Conservation (phyloP, 2,797 vertebrate species). For the Emydoidea blandingii region DNA sequence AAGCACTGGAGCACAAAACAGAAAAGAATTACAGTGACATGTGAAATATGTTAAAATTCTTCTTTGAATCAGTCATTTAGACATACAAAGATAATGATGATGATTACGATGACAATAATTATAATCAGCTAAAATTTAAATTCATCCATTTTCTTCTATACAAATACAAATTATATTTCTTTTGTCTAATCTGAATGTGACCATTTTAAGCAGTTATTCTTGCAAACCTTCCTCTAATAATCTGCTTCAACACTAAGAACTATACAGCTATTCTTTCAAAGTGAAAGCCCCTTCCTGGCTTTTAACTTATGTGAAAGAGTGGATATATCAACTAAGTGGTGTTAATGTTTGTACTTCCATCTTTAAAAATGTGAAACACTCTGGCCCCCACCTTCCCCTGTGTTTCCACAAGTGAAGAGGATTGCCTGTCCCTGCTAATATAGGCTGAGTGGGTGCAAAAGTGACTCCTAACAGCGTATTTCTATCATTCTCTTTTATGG, state of each 20-base stretch:
- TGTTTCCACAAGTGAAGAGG: background rate
- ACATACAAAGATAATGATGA: conserved; percentile 78
- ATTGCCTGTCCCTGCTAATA: background rate
- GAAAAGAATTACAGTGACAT: conserved; percentile 73
- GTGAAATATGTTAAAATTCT: conserved; percentile 71
- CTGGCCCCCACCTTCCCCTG: background rate
- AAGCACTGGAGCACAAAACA: conserved; percentile 58
- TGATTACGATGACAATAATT: conserved; percentile 78
- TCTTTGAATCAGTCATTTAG: conserved; percentile 74
- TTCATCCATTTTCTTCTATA: conserved; percentile 73
- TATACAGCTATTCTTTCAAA: conserved; percentile 31
- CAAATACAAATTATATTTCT: conserved; percentile 77
- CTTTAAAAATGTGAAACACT: background rate
- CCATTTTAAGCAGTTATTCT: conserved; percentile 67
- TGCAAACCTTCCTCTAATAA: conserved; percentile 65
- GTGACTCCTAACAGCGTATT: background rate
- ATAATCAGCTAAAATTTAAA: conserved; percentile 79
- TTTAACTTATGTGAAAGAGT: background rate
- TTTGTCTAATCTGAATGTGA: conserved; percentile 72
- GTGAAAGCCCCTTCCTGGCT: conserved; percentile 8
- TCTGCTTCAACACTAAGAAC: conserved; percentile 59
- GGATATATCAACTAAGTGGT: background rate
- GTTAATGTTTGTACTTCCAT: background rate
- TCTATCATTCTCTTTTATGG: background rate
- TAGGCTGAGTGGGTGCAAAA: background rate